A percentile compares a stretch with the other conserved stretches of the same genome.
These are phyloP conservation scores for Myiozetetes cayanensis DNA, from an alignment of 2,113 vertebrate species.

Conservation along the genomic window DNA sequence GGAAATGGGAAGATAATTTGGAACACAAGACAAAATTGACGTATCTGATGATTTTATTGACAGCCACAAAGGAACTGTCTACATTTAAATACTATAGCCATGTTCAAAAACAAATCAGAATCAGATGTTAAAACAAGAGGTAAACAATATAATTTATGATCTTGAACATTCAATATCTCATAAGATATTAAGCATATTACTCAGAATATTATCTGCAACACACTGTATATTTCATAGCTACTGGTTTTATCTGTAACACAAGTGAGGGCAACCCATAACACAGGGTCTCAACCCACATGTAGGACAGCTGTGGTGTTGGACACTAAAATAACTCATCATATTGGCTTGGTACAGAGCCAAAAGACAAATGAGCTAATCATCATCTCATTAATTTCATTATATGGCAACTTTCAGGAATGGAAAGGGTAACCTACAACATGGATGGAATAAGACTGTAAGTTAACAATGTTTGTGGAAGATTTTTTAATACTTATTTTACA, in stretches of 20 bases:
- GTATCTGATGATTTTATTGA: neutral
- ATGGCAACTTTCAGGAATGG: neutral
- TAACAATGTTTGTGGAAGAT: neutral
- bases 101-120: neutral
- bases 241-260: neutral
- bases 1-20: neutral
- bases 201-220: neutral
- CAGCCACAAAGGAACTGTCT: neutral
- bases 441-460: neutral
- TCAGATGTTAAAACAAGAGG: neutral
- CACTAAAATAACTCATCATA: neutral
- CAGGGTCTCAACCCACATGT: neutral
- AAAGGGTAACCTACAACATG: neutral
- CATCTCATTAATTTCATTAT: neutral
- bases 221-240: neutral
- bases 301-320: neutral
- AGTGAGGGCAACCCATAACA: neutral
- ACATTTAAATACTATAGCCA: neutral
- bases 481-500: neutral
- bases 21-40: neutral
- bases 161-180: neutral
- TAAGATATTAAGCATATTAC: neutral
- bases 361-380: neutral
- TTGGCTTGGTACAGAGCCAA: neutral
- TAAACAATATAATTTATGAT: neutral